Conservation (phyloP, 2,113 vertebrate species). For the Carettochelys insculpta region DNA sequence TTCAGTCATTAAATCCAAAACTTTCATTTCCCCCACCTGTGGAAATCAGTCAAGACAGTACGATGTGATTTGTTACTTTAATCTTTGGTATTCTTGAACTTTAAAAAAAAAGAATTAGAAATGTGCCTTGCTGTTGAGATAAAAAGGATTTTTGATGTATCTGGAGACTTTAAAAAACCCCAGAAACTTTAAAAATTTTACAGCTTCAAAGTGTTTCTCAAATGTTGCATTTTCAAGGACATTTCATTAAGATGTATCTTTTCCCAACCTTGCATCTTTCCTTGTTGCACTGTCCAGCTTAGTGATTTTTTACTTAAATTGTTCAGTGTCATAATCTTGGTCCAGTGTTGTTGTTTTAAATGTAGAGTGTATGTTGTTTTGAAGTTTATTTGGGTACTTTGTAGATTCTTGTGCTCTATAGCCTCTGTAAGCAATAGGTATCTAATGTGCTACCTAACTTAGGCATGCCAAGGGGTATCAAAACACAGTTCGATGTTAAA, state of each 20-base stretch:
- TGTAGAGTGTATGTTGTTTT: not conserved
- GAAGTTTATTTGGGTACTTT: not conserved
- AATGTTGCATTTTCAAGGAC: slow-evolving; percentile 44
- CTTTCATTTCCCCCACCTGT: not conserved
- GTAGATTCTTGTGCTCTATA: not conserved
- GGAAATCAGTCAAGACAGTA: not conserved
- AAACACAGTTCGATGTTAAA: not conserved
- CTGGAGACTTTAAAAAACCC: slow-evolving; percentile 7
- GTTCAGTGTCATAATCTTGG: not conserved
- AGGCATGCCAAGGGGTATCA: not conserved
- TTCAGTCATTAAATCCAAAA: not conserved
- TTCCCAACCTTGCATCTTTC: not conserved
- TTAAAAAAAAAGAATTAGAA: not conserved
- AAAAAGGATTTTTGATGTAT: slow-evolving; percentile 46
- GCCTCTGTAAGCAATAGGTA: not conserved
- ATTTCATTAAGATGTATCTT: slow-evolving; percentile 19
- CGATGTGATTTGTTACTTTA: slow-evolving; percentile 20
- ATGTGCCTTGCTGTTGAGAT: slow-evolving; percentile 43
- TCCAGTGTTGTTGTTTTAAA: not conserved
- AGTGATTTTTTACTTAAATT: not conserved
- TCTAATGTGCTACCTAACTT: not conserved
- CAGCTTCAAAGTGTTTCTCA: slow-evolving; percentile 52
- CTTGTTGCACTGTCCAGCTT: slow-evolving; percentile 2
- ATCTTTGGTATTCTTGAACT: slow-evolving; percentile 30
- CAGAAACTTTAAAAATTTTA: slow-evolving; percentile 13